Conservation (phyloP, 2,888 invertebrate genomes). For the Leptinotarsa rubiginosa region DNA sequence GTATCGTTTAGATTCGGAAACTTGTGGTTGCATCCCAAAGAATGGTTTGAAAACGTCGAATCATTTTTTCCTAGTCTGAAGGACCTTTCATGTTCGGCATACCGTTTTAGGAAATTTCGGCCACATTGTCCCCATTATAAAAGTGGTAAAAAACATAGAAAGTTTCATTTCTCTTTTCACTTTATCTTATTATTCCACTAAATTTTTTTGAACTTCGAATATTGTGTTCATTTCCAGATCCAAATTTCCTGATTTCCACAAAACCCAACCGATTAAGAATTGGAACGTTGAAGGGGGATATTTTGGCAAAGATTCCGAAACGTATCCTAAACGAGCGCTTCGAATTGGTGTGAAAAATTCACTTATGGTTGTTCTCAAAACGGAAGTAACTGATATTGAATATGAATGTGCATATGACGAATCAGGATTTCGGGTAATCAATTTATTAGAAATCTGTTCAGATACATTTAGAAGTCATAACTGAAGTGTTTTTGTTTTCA, state of each 20-base stretch:
- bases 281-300: conserved; percentile 71
- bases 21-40: too few species aligned
- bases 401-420: conserved; percentile 50
- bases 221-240: conserved; percentile 18
- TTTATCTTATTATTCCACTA: not conserved
- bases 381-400: conserved; percentile 48
- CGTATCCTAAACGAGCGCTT: conserved; percentile 75
- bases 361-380: conserved; percentile 44
- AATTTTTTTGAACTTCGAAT: not conserved
- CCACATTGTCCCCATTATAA: too few species aligned
- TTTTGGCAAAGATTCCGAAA: conserved; percentile 66
- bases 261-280: conserved; percentile 31
- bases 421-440: conserved; percentile 49
- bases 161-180: too few species aligned
- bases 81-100: too few species aligned
- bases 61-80: too few species aligned
- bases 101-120: too few species aligned
- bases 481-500: too few species aligned
- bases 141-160: too few species aligned
- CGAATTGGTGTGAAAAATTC: conserved; percentile 71
- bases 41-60: too few species aligned
- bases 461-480: too few species aligned
- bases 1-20: too few species aligned
- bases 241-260: conserved; percentile 42
- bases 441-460: not conserved